Conservation (phyloP, 2,797 vertebrate species). For the Myoxocephalus aenaeus region DNA sequence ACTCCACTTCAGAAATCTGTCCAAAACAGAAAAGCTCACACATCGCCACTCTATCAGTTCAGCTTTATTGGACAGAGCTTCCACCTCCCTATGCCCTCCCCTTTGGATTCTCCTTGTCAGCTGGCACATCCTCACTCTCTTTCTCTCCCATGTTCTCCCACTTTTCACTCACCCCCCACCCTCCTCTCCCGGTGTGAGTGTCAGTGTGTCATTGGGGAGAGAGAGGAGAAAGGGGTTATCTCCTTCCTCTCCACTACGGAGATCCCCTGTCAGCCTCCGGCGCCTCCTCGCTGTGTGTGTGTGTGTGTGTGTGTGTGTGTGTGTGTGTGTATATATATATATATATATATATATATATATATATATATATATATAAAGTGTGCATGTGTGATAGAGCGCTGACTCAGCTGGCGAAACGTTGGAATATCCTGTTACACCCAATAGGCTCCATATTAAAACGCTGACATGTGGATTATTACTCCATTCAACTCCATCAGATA, state of each 20-base stretch:
- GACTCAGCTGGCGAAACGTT: conserved; percentile 57
- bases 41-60: conserved; percentile 37
- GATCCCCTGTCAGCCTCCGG: conserved; percentile 43
- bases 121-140: conserved; percentile 12
- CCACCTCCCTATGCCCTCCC: conserved; percentile 4
- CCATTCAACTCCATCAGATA: conserved; percentile 70
- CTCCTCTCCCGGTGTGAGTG: conserved; percentile 28
- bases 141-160: conserved; percentile 8
- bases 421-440: conserved; percentile 45
- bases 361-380: neutral
- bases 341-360: no score
- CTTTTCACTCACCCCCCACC: neutral
- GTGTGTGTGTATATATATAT: neutral
- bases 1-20: conserved; percentile 56
- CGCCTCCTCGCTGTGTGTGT: conserved; percentile 16
- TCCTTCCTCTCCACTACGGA: conserved; percentile 45
- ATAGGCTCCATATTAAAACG: conserved; percentile 62
- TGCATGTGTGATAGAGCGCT: conserved; percentile 44
- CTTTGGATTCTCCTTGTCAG: conserved; percentile 30
- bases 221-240: conserved; percentile 48
- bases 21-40: conserved; percentile 19
- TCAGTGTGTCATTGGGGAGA: conserved; percentile 47
- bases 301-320: conserved; percentile 32
- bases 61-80: conserved; percentile 15
- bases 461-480: conserved; percentile 72